Conservation (phyloP, 2,888 invertebrate species). For the Anticlea derivata region DNA sequence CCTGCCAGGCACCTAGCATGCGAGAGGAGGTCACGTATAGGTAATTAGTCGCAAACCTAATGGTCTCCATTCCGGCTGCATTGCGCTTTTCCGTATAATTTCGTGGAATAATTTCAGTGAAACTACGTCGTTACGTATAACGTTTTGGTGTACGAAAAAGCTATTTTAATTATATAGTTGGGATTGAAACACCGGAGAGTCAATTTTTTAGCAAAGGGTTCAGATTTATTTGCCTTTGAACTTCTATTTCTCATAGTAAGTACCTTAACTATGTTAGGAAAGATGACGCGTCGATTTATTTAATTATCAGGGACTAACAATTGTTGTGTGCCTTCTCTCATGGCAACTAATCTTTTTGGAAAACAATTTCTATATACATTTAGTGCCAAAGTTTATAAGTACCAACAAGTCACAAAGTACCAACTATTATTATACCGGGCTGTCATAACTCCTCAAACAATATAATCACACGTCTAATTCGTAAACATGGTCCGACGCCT, state of each 20-base stretch:
- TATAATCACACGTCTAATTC: conserved; percentile 14
- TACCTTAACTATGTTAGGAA: too few relatives aligned
- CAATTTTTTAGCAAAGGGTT: too few relatives aligned
- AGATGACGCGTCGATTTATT: too few relatives aligned
- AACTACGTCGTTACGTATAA: conserved; percentile 29
- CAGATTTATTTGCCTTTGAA: too few relatives aligned
- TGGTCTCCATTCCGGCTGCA: conserved; percentile 29
- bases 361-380: too few relatives aligned
- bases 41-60: conserved; percentile 36
- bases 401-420: too few relatives aligned
- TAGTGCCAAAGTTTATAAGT: too few relatives aligned
- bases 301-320: too few relatives aligned
- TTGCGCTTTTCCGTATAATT: conserved; percentile 31
- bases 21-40: conserved; percentile 34
- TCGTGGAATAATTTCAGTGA: conserved; percentile 26
- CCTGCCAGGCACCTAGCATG: conserved; percentile 22
- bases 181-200: not conserved
- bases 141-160: conserved; percentile 23
- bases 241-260: too few relatives aligned
- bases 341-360: too few relatives aligned
- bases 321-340: too few relatives aligned
- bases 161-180: conserved; percentile 10
- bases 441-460: conserved; percentile 16
- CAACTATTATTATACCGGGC: conserved; percentile 11
- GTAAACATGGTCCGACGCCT: conserved; percentile 20